These are phyloP conservation scores for Trialeurodes vaporariorum DNA, from an alignment of 1,140 invertebrate genomes.

Conservation along the genomic window DNA sequence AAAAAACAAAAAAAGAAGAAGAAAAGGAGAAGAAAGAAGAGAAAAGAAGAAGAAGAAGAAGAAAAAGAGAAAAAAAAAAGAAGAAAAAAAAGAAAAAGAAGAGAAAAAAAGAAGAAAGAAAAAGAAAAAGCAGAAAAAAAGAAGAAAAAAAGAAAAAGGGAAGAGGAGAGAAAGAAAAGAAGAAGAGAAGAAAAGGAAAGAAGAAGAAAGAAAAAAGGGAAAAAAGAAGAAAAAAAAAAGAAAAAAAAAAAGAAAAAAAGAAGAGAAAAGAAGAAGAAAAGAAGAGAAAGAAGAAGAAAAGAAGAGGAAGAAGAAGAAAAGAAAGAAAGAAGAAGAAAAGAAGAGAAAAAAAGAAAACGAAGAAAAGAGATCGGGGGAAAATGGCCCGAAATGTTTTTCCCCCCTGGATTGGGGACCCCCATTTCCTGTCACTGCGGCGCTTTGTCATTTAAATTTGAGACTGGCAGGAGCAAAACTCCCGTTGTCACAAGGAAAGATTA, in stretches of 20 bases:
- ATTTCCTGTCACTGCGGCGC: not conserved
- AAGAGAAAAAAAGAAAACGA: too few species aligned
- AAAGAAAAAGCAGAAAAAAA: not conserved
- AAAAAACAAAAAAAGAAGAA: too few species aligned
- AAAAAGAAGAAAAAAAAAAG: not conserved
- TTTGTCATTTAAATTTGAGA: not conserved
- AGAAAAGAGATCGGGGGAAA: not conserved
- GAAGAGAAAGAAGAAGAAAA: not conserved
- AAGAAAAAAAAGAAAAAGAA: not conserved
- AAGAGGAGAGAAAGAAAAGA: not conserved
- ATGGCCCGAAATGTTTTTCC: not conserved
- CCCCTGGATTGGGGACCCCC: not conserved
- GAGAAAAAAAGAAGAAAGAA: not conserved
- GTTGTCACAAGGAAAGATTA: not conserved
- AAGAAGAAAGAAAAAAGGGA: not conserved
- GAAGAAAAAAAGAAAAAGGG: not conserved
- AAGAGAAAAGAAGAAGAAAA: not conserved
- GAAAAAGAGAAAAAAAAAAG: not conserved
- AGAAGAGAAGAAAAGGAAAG: not conserved
- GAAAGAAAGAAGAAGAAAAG: too few species aligned
- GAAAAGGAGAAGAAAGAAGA: too few species aligned
- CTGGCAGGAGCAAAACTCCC: not conserved
- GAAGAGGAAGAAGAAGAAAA: too few species aligned
- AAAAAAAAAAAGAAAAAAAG: not conserved
- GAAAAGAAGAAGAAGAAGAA: not conserved